These are phyloP conservation scores for Coelinius sp. DNA, from an alignment of 2,888 invertebrate species.

Conservation along the genomic window DNA sequence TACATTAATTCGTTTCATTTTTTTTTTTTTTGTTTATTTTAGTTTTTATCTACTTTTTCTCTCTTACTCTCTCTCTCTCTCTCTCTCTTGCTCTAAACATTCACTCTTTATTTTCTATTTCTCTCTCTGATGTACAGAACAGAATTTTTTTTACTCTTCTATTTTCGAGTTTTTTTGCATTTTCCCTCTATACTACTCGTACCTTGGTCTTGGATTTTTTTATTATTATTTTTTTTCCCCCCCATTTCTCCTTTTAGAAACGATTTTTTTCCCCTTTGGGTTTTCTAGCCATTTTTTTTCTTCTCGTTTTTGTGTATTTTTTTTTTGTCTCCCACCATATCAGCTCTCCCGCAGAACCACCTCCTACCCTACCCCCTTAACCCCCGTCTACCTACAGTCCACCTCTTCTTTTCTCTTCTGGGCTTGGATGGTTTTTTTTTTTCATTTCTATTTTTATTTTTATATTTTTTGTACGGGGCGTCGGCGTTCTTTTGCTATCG, in stretches of 20 bases:
- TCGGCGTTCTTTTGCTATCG: conserved; percentile 65
- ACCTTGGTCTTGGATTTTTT: conserved; percentile 39
- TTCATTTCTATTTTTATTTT: conserved; percentile 31
- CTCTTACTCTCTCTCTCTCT: conserved; percentile 42
- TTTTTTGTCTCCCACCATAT: conserved; percentile 43
- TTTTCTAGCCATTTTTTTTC: conserved; percentile 37
- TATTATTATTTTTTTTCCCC: conserved; percentile 41
- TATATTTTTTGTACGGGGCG: conserved; percentile 52
- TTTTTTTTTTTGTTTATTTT: not conserved
- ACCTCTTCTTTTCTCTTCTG: conserved; percentile 46
- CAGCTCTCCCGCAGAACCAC: conserved; percentile 29
- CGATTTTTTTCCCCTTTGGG: conserved; percentile 38
- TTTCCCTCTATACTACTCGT: conserved; percentile 36
- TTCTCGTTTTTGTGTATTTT: conserved; percentile 46
- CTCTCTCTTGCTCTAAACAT: too few relatives aligned
- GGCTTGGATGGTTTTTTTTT: conserved; percentile 26
- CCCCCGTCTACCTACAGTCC: conserved; percentile 38
- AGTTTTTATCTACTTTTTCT: conserved; percentile 18
- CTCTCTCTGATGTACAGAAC: conserved; percentile 19
- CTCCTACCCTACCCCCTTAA: conserved; percentile 25
- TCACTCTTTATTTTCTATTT: conserved; percentile 35
- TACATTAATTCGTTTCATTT: not conserved
- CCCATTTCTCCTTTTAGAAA: conserved; percentile 24
- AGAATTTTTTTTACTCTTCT: conserved; percentile 24
- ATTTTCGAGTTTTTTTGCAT: conserved; percentile 35